Percentiles rank a stretch among this genome's conserved stretches.
Evolutionary conservation across 2,888 invertebrate species (phyloP).

Genomic region (Pseudococcus viburni): DNA sequence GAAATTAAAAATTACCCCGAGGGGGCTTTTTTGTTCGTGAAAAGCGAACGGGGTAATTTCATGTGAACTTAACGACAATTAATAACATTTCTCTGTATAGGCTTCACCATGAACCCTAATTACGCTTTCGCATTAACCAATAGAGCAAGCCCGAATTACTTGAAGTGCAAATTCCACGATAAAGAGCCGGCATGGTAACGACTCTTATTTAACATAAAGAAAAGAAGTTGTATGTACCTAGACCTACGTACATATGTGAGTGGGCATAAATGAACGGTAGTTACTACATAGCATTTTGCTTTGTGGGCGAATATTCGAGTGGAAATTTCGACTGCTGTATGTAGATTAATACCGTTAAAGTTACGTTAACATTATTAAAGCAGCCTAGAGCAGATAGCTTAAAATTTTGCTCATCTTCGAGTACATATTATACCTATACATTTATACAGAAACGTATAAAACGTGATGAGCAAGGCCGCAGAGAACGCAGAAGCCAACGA

Average conservation of each 20-base stretch:
- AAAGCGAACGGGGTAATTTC: not conserved
- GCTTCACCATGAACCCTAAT: constrained; percentile 38
- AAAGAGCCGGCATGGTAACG: not conserved
- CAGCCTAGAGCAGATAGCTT: constrained; percentile 31
- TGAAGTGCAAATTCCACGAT: constrained; percentile 16
- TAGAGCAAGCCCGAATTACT: constrained; percentile 33
- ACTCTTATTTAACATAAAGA: not conserved
- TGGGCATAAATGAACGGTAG: constrained; percentile 29
- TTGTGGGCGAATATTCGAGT: constrained; percentile 32
- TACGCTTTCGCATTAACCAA: constrained; percentile 48
- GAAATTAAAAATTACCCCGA: constrained; percentile 11
- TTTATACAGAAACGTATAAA: too few relatives aligned
- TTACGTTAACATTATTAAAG: constrained; percentile 37
- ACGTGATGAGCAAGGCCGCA: not conserved
- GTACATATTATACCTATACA: not conserved
- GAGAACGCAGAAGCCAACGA: not conserved
- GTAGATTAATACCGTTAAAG: constrained; percentile 39
- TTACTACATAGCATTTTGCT: constrained; percentile 39
- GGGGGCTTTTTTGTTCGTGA: not conserved
- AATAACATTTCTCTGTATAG: constrained; percentile 48
- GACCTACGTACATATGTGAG: not conserved
- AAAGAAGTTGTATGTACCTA: not conserved
- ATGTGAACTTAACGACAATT: constrained; percentile 11
- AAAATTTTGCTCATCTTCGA: constrained; percentile 35
- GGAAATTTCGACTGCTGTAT: constrained; percentile 43